These are phyloP conservation scores for Brassicogethes aeneus DNA, from an alignment of 2,888 invertebrate genomes.

Conservation along the genomic window DNA sequence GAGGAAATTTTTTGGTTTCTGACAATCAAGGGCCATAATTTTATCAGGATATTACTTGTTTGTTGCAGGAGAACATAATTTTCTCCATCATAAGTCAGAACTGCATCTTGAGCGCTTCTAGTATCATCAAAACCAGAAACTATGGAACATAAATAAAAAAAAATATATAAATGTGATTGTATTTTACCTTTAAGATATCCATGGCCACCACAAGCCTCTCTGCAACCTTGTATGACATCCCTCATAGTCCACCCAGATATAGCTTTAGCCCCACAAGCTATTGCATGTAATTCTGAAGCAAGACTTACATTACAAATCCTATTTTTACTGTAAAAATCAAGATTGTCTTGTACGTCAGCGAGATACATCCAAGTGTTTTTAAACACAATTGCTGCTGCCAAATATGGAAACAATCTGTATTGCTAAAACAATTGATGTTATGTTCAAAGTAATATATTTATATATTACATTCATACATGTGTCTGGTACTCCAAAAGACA, in stretches of 20 bases:
- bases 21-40: constrained; percentile 44
- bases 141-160: constrained; percentile 36
- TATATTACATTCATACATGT: constrained; percentile 61
- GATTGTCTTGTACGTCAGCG: constrained; percentile 23
- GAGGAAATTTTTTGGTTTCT: constrained; percentile 38
- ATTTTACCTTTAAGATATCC: constrained; percentile 75
- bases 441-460: too few relatives aligned
- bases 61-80: constrained; percentile 74
- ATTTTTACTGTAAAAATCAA: constrained; percentile 19
- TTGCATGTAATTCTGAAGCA: constrained; percentile 67
- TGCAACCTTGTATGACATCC: constrained; percentile 82
- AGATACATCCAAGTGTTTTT: constrained; percentile 53
- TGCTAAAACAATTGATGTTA: constrained; percentile 45
- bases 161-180: too few relatives aligned
- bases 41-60: constrained; percentile 73
- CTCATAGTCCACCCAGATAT: constrained; percentile 77
- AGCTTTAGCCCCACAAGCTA: constrained; percentile 68
- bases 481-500: constrained; percentile 89
- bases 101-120: constrained; percentile 72
- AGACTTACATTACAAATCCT: constrained; percentile 27
- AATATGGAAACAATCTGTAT: constrained; percentile 61
- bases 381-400: constrained; percentile 55
- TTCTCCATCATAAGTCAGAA: constrained; percentile 84
- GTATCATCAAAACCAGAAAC: constrained; percentile 63
- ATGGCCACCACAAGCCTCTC: constrained; percentile 92